Evolutionary conservation across 2,888 invertebrate species (phyloP).

Genomic region (Andrena trimmerana): DNA sequence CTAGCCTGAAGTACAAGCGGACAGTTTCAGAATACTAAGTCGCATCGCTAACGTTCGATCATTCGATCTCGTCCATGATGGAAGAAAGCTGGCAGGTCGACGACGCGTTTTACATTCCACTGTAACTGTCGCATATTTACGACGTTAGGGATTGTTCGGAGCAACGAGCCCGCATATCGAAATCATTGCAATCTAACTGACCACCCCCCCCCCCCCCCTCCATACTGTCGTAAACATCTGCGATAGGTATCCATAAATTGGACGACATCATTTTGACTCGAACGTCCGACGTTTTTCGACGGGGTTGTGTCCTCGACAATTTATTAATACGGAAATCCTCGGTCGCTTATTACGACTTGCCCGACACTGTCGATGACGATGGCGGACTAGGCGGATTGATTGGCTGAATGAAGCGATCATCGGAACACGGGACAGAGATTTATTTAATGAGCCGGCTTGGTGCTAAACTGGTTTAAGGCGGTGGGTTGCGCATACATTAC

Average conservation of each 20-base stretch:
- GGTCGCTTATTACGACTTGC: conserved; percentile 28
- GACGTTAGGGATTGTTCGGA: too few species aligned
- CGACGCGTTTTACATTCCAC: too few species aligned
- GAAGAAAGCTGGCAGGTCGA: too few species aligned
- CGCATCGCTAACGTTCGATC: too few species aligned
- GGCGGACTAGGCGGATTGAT: conserved; percentile 8
- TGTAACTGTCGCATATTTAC: too few species aligned
- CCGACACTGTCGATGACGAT: neutral
- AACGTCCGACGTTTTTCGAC: neutral
- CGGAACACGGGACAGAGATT: conserved; percentile 36
- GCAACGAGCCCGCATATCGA: too few species aligned
- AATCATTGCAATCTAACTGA: too few species aligned
- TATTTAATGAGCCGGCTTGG: conserved; percentile 56
- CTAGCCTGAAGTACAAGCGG: too few species aligned
- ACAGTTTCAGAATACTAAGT: too few species aligned
- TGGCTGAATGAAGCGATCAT: conserved; percentile 52
- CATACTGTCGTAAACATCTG: neutral
- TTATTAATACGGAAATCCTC: neutral
- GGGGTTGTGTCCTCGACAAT: neutral
- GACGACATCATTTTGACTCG: neutral
- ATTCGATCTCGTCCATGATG: too few species aligned
- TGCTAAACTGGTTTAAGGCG: conserved; percentile 58
- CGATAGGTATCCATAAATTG: neutral
- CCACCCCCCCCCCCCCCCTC: too few species aligned
- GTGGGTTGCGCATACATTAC: conserved; percentile 40